These are phyloP conservation scores for Trachelipus rathkii DNA, from an alignment of 1,140 invertebrate genomes.

Conservation along the genomic window DNA sequence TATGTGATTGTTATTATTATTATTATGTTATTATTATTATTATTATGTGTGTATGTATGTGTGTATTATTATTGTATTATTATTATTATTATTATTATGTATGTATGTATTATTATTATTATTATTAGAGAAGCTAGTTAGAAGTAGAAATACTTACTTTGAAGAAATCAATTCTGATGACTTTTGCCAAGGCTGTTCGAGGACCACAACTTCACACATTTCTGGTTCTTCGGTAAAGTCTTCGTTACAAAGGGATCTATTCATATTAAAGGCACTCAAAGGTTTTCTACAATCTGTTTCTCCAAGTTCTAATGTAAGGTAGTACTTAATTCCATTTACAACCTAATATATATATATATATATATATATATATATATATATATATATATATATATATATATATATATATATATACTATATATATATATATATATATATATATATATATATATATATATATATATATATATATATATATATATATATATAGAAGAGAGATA, in stretches of 20 bases:
- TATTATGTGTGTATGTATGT: too few species aligned
- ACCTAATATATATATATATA: constrained; percentile 24
- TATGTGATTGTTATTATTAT: too few species aligned
- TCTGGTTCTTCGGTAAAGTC: constrained; percentile 36
- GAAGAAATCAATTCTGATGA: constrained; percentile 33
- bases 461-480: too few species aligned
- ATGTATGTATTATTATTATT: not conserved
- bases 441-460: not conserved
- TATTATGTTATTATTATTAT: too few species aligned
- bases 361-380: not conserved
- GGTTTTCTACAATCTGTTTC: constrained; percentile 39
- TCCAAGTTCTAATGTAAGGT: constrained; percentile 38
- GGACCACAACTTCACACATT: constrained; percentile 39
- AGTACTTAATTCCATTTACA: constrained; percentile 38
- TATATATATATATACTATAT: not conserved
- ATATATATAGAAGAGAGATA: too few species aligned
- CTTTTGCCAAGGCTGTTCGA: constrained; percentile 43
- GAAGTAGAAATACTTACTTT: constrained; percentile 24
- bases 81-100: too few species aligned
- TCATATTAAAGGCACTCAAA: constrained; percentile 34
- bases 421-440: not conserved
- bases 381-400: not conserved
- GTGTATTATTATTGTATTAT: too few species aligned
- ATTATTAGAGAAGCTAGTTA: not conserved
- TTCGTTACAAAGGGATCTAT: constrained; percentile 35